These are phyloP conservation scores for Tetragonula clypearis DNA, from an alignment of 1,140 invertebrate genomes.

Conservation along the genomic window DNA sequence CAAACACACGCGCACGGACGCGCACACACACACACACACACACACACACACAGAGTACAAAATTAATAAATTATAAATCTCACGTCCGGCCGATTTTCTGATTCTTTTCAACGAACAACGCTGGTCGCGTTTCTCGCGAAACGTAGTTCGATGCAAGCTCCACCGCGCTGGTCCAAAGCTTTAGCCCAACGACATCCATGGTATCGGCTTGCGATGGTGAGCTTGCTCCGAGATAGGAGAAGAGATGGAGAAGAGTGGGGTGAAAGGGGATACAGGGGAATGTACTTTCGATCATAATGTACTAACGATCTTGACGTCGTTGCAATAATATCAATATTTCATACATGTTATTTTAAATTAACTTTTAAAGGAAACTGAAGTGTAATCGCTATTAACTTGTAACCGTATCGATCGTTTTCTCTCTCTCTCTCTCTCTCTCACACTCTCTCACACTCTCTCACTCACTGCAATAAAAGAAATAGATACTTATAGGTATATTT, in stretches of 20 bases:
- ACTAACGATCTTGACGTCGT: too few species aligned
- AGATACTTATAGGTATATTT: background rate
- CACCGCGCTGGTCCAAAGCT: background rate
- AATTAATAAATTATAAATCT: background rate
- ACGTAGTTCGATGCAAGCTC: background rate
- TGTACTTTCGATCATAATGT: background rate
- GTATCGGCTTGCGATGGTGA: constrained; percentile 10
- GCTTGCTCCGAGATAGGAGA: constrained; percentile 22
- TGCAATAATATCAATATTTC: background rate
- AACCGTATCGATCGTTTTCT: background rate
- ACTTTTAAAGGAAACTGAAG: background rate
- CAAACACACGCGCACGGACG: too few species aligned
- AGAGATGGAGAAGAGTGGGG: background rate
- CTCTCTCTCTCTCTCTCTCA: too few species aligned
- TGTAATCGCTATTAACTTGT: background rate
- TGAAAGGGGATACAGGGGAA: constrained; percentile 3
- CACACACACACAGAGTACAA: background rate
- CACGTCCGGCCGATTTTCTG: background rate
- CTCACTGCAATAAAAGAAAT: background rate
- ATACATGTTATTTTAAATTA: background rate
- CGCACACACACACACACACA: background rate
- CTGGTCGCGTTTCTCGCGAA: background rate
- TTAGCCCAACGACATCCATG: constrained; percentile 19
- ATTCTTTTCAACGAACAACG: background rate
- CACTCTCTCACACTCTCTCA: too few species aligned